Percentiles rank a stretch among this genome's conserved stretches.
phyloP scores from a whole-genome alignment of 2,888 invertebrate genomes.

The Paralinhomoeus sp. region DNA sequence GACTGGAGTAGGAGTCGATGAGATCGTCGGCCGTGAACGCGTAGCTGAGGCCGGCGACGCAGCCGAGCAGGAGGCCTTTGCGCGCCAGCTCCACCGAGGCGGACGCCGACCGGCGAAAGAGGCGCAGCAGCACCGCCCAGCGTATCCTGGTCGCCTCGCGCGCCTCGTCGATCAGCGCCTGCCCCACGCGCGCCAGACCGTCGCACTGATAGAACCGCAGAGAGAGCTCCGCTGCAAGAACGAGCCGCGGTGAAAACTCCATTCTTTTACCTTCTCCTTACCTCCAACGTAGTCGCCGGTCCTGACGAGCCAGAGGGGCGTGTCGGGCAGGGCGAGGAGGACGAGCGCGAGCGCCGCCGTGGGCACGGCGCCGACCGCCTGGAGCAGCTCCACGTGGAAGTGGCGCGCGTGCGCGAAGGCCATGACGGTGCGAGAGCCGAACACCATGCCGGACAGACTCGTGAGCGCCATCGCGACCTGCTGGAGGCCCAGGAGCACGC shows the following conservation, averaged over 20 bases:
- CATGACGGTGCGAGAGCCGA: constrained; percentile 10
- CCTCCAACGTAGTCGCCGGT: constrained; percentile 1
- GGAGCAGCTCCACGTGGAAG: constrained; percentile 9
- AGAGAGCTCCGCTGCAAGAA: too few relatives aligned
- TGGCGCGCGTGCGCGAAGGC: constrained; percentile 18
- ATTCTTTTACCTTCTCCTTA: too few relatives aligned
- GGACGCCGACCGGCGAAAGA: too few relatives aligned
- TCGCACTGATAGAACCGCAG: not conserved
- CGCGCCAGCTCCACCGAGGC: too few relatives aligned
- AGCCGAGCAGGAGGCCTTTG: constrained; percentile 17
- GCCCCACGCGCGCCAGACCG: too few relatives aligned
- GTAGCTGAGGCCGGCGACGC: constrained; percentile 16
- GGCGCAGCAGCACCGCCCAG: too few relatives aligned
- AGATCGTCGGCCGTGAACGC: constrained; percentile 22
- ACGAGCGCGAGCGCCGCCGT: constrained; percentile 2
- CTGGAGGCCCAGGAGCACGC: constrained; percentile 18
- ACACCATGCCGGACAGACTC: not conserved
- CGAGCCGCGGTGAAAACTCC: too few relatives aligned
- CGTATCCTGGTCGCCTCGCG: too few relatives aligned
- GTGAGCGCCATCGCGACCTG: constrained; percentile 19
- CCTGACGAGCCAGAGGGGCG: constrained; percentile 11
- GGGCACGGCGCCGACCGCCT: constrained; percentile 8
- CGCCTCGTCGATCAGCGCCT: too few relatives aligned
- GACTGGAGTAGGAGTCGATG: constrained; percentile 20
- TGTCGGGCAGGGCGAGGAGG: constrained; percentile 12